phyloP scores from a whole-genome alignment of 2,113 vertebrate species.

The Mionectes macconnelli region DNA sequence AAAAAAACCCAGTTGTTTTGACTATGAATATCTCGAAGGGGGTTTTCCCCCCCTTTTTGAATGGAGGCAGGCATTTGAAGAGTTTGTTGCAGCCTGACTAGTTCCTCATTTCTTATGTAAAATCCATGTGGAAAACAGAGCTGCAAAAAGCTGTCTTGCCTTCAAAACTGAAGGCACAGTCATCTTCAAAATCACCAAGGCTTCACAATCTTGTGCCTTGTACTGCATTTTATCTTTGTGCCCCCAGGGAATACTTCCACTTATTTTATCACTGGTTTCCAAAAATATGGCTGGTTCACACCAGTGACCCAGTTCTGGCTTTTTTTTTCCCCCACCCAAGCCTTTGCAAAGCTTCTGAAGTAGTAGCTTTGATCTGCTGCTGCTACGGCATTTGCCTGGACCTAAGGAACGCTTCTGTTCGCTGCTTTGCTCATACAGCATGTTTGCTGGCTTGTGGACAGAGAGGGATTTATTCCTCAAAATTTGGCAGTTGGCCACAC shows the following conservation, averaged over 20 bases:
- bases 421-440: rapidly evolving
- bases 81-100: background rate
- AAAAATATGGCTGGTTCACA: background rate
- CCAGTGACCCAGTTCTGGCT: background rate
- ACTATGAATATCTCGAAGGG: no score
- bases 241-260: background rate
- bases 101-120: background rate
- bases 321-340: background rate
- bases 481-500: background rate
- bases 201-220: background rate
- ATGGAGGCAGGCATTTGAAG: background rate
- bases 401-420: background rate
- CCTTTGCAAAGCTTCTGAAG: background rate
- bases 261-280: background rate
- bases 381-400: rapidly evolving
- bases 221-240: background rate
- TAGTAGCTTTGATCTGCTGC: background rate
- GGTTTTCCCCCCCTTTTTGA: no score
- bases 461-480: background rate
- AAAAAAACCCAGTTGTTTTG: rapidly evolving
- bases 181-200: background rate
- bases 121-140: background rate
- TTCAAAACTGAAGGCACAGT: background rate
- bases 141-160: background rate
- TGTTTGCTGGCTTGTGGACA: background rate